A percentile compares a stretch with the other conserved stretches of the same genome.
Evolutionary conservation across 1,140 invertebrate species (phyloP).

Genomic region (Telenomus remus): DNA sequence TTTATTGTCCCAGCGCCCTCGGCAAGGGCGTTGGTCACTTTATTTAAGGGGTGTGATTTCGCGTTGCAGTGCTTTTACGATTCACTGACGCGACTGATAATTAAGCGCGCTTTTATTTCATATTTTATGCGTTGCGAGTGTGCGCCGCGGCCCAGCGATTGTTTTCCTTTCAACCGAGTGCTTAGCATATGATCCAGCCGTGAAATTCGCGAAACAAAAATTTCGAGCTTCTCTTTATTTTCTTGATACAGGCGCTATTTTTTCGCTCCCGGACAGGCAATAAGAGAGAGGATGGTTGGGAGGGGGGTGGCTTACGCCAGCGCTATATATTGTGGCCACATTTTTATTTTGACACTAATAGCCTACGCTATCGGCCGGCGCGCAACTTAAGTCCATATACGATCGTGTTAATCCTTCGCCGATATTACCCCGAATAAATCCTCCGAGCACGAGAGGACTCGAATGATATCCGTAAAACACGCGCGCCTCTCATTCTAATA

Average conservation of each 20-base stretch:
- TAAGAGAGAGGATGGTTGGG: slow-evolving; percentile 60
- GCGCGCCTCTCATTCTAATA: slow-evolving; percentile 44
- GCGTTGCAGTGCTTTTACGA: slow-evolving; percentile 49
- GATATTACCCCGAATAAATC: slow-evolving; percentile 76
- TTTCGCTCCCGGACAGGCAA: slow-evolving; percentile 65
- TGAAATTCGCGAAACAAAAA: slow-evolving; percentile 11
- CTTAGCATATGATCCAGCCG: slow-evolving; percentile 31
- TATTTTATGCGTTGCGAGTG: slow-evolving; percentile 42
- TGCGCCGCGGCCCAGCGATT: slow-evolving; percentile 21
- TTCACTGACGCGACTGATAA: slow-evolving; percentile 50
- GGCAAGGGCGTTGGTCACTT: slow-evolving; percentile 68
- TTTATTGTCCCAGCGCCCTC: slow-evolving; percentile 67
- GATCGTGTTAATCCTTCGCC: slow-evolving; percentile 74
- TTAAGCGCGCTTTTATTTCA: slow-evolving; percentile 59
- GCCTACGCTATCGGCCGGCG: slow-evolving; percentile 70
- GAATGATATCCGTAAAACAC: slow-evolving; percentile 56
- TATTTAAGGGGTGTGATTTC: slow-evolving; percentile 70
- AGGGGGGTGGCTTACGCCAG: slow-evolving; percentile 63
- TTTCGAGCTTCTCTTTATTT: slow-evolving; percentile 29
- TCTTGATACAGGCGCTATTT: slow-evolving; percentile 51
- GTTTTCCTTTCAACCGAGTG: slow-evolving; percentile 20
- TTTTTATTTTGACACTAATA: slow-evolving; percentile 77
- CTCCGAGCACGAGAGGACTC: slow-evolving; percentile 57
- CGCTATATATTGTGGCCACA: slow-evolving; percentile 73
- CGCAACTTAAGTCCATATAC: slow-evolving; percentile 72